These are phyloP conservation scores for Aphelenchoides fujianensis DNA, from an alignment of 1,140 invertebrate species.

Conservation along the genomic window DNA sequence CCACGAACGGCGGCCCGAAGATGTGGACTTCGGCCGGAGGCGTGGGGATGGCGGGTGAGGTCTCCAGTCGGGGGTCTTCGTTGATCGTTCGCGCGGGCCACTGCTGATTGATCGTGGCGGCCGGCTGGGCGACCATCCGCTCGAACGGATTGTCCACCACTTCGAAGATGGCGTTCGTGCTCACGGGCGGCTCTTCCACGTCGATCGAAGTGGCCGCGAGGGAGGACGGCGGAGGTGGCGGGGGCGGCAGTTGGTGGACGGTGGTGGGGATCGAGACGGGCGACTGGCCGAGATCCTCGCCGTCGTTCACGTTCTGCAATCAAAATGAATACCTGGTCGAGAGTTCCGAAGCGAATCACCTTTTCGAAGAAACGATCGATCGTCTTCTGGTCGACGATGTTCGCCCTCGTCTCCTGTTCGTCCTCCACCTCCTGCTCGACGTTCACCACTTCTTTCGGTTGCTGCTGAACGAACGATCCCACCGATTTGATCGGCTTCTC, in stretches of 20 bases:
- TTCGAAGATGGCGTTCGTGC: background rate
- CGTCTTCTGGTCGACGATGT: background rate
- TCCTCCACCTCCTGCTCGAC: background rate
- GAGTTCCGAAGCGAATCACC: background rate
- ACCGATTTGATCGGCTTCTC: background rate
- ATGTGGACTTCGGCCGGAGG: conserved; percentile 15
- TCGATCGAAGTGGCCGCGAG: background rate
- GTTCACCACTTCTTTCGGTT: background rate
- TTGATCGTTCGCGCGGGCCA: background rate
- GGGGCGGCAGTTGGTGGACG: background rate
- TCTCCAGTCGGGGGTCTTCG: conserved; percentile 4
- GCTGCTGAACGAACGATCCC: background rate
- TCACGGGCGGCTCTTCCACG: background rate
- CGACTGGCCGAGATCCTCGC: background rate
- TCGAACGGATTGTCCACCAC: conserved; percentile 1
- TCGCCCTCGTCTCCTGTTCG: background rate
- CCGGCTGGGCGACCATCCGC: background rate
- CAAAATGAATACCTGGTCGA: background rate
- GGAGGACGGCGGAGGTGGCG: background rate
- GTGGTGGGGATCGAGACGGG: background rate
- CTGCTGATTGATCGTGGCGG: background rate
- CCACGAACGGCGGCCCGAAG: conserved; percentile 19
- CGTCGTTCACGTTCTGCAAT: background rate
- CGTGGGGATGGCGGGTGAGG: conserved; percentile 4
- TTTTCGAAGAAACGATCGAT: conserved; percentile 3